Base-by-base conservation (phyloP, 2,113 vertebrate species). In the Lophius piscatorius region DNA sequence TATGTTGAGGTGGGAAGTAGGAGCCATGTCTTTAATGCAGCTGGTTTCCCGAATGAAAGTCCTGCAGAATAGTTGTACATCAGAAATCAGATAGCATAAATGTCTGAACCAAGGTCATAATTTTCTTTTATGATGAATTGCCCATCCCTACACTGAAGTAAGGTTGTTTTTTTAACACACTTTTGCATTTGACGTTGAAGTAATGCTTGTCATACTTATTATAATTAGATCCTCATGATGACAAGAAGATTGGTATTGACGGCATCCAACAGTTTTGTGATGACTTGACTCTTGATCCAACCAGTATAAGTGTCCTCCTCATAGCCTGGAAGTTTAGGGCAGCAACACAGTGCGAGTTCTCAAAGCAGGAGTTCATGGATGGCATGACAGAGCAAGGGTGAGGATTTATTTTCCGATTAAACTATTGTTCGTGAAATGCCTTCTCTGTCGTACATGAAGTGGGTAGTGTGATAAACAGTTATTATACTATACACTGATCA, bases 241-340 rank as follows among this genome's bases (percentile, higher is more conserved):
- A 95, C 83, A 96, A 96, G 90, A 98, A 95, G 91, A 97, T 98
- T 23, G 96, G 95, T 54, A 90, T 96, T 56, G 96, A 98, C 35
- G 96, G 96, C 12, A 95, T 98, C 73, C 95, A 97, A 45, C 94
- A 93, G 80, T 97, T 98, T 74, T 97, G 96, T 83, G 95, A 97
- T 24, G 96, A 97, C 82, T 77, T 98, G 75, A 89, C 67, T 73
- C 88, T 98, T 67, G 94, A 98, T 52, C 95, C 96, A 42, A 92
- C 95, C 78, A 97, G 95, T 77, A 87, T 96, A 83, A 96, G 94
- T 34, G 95, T 97, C 46, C 90, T 98, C 71, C 93, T 97, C 49
- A 93, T 96, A 63, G 95, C 94, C 0, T 98, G 96, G 96, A 97
- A 97, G 84, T 96, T 98, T 87, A 92, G 92, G 68, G 96, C 96